Evolutionary conservation across 2,113 vertebrate genomes (phyloP).

Genomic region (Nymphicus hollandicus): DNA sequence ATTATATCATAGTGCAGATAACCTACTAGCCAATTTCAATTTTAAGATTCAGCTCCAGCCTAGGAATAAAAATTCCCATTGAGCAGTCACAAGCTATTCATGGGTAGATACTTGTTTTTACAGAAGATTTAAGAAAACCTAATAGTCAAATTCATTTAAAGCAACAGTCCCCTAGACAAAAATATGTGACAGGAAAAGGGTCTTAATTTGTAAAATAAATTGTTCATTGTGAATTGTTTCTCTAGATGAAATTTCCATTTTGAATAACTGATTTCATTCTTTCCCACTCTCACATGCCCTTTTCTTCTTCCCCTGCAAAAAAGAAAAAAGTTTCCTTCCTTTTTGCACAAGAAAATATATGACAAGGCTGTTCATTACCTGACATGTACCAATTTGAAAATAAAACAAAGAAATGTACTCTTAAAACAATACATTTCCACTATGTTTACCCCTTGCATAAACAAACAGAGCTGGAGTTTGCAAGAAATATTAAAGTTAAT

Average conservation of each 20-base stretch:
- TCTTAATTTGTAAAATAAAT: conserved; percentile 40
- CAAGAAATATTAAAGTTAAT: conserved; percentile 81
- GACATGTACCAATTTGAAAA: conserved; percentile 66
- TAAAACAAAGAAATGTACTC: conserved; percentile 63
- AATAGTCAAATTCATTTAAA: neutral
- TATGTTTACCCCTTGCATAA: conserved; percentile 63
- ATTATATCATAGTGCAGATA: neutral
- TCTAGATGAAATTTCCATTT: neutral
- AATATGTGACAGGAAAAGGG: neutral
- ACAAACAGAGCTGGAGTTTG: conserved; percentile 66
- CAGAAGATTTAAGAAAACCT: neutral
- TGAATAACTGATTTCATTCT: conserved; percentile 44
- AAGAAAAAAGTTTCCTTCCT: conserved; percentile 2
- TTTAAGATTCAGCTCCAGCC: neutral
- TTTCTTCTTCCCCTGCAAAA: neutral
- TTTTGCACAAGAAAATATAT: conserved; percentile 22
- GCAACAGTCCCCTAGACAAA: neutral
- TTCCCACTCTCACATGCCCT: neutral
- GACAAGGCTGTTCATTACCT: conserved; percentile 66
- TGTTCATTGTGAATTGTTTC: neutral
- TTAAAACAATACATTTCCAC: conserved; percentile 72
- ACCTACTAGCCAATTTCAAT: neutral
- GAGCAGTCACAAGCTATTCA: neutral
- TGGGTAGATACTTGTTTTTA: neutral
- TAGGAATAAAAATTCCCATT: neutral